Conservation (phyloP, 2,113 vertebrate genomes). For the Hydrolagus affinis region DNA sequence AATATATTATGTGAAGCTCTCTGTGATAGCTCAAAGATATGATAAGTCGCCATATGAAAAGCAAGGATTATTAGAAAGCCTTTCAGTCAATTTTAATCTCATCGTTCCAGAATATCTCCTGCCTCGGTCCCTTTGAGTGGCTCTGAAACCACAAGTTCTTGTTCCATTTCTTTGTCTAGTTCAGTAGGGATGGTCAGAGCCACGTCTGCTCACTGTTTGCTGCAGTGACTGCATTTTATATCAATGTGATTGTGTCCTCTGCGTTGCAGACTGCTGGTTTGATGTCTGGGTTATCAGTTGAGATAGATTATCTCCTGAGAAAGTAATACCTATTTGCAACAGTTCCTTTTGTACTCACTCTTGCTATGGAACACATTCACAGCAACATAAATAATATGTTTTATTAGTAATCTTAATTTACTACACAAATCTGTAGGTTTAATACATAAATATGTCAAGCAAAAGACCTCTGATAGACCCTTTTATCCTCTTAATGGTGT, state of each 20-base stretch:
- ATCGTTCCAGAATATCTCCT: too few relatives aligned
- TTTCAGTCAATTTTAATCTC: too few relatives aligned
- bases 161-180: neutral
- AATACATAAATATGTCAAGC: slow-evolving; percentile 97
- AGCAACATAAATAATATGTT: slow-evolving; percentile 74
- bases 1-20: too few relatives aligned
- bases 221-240: neutral
- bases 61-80: too few relatives aligned
- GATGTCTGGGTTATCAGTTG: neutral
- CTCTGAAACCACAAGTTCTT: too few relatives aligned
- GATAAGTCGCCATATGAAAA: too few relatives aligned
- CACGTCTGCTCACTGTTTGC: neutral
- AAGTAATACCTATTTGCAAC: neutral
- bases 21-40: too few relatives aligned
- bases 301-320: neutral
- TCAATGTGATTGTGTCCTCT: neutral
- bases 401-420: slow-evolving; percentile 82
- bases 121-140: too few relatives aligned
- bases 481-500: slow-evolving; percentile 90
- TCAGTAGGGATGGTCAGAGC: neutral
- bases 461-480: slow-evolving; percentile 95
- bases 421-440: slow-evolving; percentile 82
- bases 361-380: slow-evolving; percentile 5
- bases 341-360: neutral
- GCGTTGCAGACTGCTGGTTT: neutral